Conservation (phyloP, 2,797 vertebrate species). For the Rousettus madagascariensis region DNA sequence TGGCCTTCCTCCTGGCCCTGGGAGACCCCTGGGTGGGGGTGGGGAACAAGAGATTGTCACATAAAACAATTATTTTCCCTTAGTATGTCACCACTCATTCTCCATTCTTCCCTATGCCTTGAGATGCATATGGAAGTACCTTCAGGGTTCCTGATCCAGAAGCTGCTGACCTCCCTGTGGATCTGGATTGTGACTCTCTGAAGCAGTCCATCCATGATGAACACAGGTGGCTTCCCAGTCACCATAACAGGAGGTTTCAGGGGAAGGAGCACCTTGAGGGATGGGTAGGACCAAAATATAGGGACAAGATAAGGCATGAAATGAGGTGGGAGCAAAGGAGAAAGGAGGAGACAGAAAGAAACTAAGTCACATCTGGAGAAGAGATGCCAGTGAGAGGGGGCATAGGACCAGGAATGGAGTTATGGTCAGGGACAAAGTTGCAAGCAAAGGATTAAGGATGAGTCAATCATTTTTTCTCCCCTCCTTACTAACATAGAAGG, state of each 20-base stretch:
- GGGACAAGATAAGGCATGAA: neutral
- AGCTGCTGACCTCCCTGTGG: conserved; percentile 83
- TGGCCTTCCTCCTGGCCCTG: conserved; percentile 58
- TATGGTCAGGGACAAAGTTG: neutral
- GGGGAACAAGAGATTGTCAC: neutral
- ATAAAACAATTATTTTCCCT: neutral
- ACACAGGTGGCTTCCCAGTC: conserved; percentile 66
- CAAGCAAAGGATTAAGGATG: neutral
- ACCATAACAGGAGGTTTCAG: conserved; percentile 81
- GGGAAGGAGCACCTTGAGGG: conserved; percentile 89
- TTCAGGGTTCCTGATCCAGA: conserved; percentile 85
- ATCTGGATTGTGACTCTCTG: conserved; percentile 85
- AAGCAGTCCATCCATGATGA: conserved; percentile 88
- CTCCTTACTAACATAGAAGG: neutral
- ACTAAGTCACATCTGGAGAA: neutral
- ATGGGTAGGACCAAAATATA: neutral
- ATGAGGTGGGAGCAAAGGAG: neutral
- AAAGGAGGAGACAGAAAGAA: neutral
- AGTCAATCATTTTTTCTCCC: neutral
- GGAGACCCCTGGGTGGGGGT: conserved; percentile 48
- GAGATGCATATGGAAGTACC: conserved; percentile 70
- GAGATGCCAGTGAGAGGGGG: neutral
- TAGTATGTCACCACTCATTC: neutral
- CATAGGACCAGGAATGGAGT: neutral
- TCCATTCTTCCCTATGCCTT: neutral